Base-by-base conservation (phyloP, 2,888 invertebrate species). In the Nemotelus pantherinus region DNA sequence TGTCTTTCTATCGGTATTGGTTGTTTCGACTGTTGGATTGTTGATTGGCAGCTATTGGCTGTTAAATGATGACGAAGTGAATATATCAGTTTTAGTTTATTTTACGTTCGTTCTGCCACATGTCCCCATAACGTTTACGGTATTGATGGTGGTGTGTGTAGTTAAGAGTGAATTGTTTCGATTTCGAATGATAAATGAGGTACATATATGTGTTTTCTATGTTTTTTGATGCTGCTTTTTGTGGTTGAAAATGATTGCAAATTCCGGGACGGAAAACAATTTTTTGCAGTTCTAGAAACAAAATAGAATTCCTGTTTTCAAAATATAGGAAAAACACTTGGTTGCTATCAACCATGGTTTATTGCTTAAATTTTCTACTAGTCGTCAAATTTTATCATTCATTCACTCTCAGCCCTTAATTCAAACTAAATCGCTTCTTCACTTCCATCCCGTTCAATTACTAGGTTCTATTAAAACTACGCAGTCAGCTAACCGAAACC, bases 21-120 rank as follows among this genome's bases (percentile, higher is more conserved):
- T 82, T 39, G 76, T 85, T 57, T 82, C 86, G 10, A 82, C 85
- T 80, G 82, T 84, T 25, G 80, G 82, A 2, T 86, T 85, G 78
- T 84, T 86, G 67, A 81, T 83, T 57, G 85, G 87, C 4, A 85
- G 86, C 3, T 85, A 83, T 79, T 83, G 82, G 60, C 81, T 86
- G 45, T 81, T 87, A n/a, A 82, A 82, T 68, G 84, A 84, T 0
- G 80, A 84, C 65, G 82, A 83, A 64, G 83, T 86, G 0, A 83
- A 82, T 4, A 85, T 86, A 2, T 84, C 85, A 25, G 82, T 85
- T 72, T 83, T 83, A 57, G 83, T 87, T 57, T 85, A 85, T 79
- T 83, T 86, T 68, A 84, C 85, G 2, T 86, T 86, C 77, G 83
- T 86, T 58, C 78, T 85, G 80, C 86, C 87, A 58, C 84, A 86